phyloP scores from a whole-genome alignment of 2,797 vertebrate species.

The Platalea minor region DNA sequence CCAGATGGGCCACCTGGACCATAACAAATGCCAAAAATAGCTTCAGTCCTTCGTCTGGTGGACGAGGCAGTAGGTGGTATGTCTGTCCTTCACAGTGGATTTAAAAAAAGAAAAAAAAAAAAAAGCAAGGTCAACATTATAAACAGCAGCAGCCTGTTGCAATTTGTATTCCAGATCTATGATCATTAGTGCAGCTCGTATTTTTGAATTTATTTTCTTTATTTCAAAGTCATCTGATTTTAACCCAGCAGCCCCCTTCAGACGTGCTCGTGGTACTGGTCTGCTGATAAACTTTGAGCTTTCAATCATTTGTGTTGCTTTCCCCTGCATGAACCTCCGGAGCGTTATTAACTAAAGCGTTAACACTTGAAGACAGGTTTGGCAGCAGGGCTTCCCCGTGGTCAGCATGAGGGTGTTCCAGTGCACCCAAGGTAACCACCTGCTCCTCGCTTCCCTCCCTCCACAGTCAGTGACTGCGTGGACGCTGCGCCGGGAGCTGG shows the following conservation, averaged over 20 bases:
- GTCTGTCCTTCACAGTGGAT: slow-evolving; percentile 50
- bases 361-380: background rate
- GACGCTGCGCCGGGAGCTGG: background rate
- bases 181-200: background rate
- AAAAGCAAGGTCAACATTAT: slow-evolving; percentile 42
- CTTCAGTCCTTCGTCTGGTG: slow-evolving; percentile 72
- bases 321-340: background rate
- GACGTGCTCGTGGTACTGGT: background rate
- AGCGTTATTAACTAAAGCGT: background rate
- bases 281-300: background rate
- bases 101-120: background rate
- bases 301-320: background rate
- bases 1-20: slow-evolving; percentile 83
- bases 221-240: background rate
- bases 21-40: slow-evolving; percentile 82
- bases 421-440: background rate
- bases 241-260: background rate
- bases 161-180: slow-evolving; percentile 51
- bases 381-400: background rate
- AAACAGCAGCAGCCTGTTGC: slow-evolving; percentile 26
- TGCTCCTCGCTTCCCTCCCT: background rate
- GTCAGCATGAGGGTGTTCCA: background rate
- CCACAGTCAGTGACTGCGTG: background rate
- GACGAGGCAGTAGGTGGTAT: slow-evolving; percentile 65
- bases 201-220: slow-evolving; percentile 22